Percentiles rank a stretch among this genome's conserved stretches.
These are phyloP conservation scores for Ondatra zibethicus DNA, from an alignment of 2,113 vertebrate genomes.

Conservation along the genomic window DNA sequence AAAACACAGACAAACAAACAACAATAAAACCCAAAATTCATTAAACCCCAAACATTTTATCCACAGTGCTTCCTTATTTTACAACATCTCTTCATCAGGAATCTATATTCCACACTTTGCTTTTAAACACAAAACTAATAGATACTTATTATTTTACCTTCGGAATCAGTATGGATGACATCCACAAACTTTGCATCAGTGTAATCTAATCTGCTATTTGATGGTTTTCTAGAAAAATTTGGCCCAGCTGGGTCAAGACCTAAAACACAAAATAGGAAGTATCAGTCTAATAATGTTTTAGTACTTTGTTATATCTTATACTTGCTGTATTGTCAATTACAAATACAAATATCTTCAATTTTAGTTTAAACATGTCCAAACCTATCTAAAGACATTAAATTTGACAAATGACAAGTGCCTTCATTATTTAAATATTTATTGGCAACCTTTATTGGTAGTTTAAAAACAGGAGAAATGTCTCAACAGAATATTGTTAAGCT, in stretches of 20 bases:
- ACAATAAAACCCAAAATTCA: not conserved
- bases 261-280: slow-evolving; percentile 77
- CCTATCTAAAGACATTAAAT: not conserved
- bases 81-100: not conserved
- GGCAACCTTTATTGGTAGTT: not conserved
- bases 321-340: slow-evolving; percentile 16
- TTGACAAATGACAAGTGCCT: not conserved
- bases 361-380: not conserved
- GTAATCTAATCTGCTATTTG: slow-evolving; percentile 89
- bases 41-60: not conserved
- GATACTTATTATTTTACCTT: slow-evolving; percentile 87
- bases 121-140: slow-evolving; percentile 32
- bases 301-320: not conserved
- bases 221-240: slow-evolving; percentile 87
- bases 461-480: not conserved
- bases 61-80: not conserved
- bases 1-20: not conserved
- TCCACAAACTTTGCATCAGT: slow-evolving; percentile 96
- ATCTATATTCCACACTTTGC: not conserved
- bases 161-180: slow-evolving; percentile 94
- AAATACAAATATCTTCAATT: not conserved
- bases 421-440: slow-evolving; percentile 39
- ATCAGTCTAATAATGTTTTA: not conserved
- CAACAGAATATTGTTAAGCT: not conserved
- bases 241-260: slow-evolving; percentile 97